phyloP scores from a whole-genome alignment of 2,113 vertebrate genomes.

The Agapornis roseicollis region DNA sequence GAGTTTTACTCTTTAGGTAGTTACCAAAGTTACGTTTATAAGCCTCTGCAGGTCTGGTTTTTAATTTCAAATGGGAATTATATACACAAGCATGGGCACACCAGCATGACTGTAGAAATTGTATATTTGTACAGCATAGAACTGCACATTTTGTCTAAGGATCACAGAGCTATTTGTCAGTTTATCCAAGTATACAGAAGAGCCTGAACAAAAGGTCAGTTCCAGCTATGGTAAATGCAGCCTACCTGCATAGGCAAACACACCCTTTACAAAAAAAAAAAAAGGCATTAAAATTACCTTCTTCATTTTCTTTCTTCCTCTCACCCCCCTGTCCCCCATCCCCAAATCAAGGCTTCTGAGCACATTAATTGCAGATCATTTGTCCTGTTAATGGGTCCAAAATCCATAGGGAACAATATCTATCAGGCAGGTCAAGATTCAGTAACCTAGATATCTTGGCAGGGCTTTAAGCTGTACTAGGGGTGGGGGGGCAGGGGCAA shows the following conservation, averaged over 20 bases:
- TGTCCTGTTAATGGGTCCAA: slow-evolving; percentile 44
- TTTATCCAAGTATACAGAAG: background rate
- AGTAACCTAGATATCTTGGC: slow-evolving; percentile 1
- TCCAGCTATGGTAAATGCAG: background rate
- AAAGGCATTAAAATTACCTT: background rate
- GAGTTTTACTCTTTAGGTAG: background rate
- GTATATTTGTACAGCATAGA: background rate
- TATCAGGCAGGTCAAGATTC: slow-evolving; percentile 33
- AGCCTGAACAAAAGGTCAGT: slow-evolving; percentile 20
- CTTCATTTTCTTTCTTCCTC: background rate
- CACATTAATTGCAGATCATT: background rate
- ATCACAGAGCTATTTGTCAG: background rate
- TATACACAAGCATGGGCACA: background rate
- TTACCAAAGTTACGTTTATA: background rate
- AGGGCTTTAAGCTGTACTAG: background rate
- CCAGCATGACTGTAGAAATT: background rate
- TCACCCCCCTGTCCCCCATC: background rate
- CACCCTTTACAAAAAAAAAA: background rate
- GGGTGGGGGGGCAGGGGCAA: background rate
- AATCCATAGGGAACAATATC: slow-evolving; percentile 9
- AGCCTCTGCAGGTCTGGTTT: background rate
- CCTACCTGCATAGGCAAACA: background rate
- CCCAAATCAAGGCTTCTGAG: background rate
- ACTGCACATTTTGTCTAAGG: background rate
- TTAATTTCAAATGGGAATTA: background rate